These are phyloP conservation scores for Nowickia ferox DNA, from an alignment of 2,888 invertebrate genomes.

Conservation along the genomic window DNA sequence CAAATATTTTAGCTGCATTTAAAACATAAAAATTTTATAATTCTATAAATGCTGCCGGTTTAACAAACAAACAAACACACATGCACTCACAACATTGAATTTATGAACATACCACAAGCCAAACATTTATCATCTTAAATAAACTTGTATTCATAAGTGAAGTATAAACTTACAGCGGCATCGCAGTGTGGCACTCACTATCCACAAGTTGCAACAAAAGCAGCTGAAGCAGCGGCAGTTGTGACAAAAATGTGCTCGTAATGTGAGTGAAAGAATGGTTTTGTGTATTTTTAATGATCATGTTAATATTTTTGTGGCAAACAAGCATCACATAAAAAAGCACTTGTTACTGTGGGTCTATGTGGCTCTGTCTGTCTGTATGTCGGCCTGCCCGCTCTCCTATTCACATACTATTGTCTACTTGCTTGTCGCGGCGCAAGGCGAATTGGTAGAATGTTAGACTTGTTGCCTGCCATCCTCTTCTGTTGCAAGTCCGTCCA, in stretches of 20 bases:
- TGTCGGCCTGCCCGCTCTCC: not conserved
- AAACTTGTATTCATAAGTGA: not conserved
- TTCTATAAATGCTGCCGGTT: slow-evolving; percentile 40
- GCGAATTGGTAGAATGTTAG: slow-evolving; percentile 3
- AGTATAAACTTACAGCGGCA: slow-evolving; percentile 6
- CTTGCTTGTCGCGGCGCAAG: not conserved
- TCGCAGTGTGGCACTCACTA: slow-evolving; percentile 24
- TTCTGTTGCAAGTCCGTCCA: slow-evolving; percentile 14
- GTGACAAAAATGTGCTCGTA: slow-evolving; percentile 36
- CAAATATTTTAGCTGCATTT: slow-evolving; percentile 70
- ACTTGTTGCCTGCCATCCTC: slow-evolving; percentile 29
- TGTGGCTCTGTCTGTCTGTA: not conserved
- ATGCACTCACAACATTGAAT: slow-evolving; percentile 14
- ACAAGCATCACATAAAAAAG: slow-evolving; percentile 32
- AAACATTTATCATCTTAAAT: slow-evolving; percentile 68
- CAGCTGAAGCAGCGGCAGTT: slow-evolving; percentile 35
- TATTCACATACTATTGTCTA: not conserved
- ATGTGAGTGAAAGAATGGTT: not conserved
- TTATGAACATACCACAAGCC: slow-evolving; percentile 69
- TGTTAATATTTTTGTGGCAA: slow-evolving; percentile 66
- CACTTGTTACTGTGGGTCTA: slow-evolving; percentile 43
- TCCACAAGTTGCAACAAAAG: slow-evolving; percentile 43
- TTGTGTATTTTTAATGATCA: slow-evolving; percentile 57
- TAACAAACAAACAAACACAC: not conserved
- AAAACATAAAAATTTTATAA: slow-evolving; percentile 47